Conservation (phyloP, 2,797 vertebrate species). For the Myotis findleyi region DNA sequence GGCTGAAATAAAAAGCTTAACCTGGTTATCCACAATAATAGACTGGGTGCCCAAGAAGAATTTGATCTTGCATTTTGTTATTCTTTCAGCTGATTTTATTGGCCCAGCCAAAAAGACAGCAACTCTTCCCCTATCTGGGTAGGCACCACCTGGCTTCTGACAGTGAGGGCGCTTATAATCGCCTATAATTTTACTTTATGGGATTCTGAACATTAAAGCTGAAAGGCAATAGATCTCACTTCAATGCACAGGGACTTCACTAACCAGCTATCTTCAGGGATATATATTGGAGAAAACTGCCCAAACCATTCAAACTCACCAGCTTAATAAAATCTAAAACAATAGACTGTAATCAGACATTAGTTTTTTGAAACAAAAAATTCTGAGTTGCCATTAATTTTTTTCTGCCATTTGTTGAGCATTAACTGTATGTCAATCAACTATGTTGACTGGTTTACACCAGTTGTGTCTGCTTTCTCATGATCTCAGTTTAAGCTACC, state of each 20-base stretch:
- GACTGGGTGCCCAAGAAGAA: neutral
- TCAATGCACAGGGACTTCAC: neutral
- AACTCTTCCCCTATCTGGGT: neutral
- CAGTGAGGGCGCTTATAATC: conserved; percentile 40
- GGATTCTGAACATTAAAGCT: neutral
- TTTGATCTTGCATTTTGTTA: neutral
- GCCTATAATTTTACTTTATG: conserved; percentile 58
- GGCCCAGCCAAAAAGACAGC: neutral
- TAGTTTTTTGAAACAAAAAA: neutral
- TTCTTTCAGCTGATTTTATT: conserved; percentile 8
- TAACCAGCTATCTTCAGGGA: neutral
- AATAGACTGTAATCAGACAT: neutral
- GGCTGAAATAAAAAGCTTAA: conserved; percentile 32
- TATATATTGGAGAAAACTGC: neutral
- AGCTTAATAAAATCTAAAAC: neutral
- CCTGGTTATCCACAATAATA: neutral
- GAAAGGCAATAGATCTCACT: neutral
- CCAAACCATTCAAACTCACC: neutral
- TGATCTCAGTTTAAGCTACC: neutral
- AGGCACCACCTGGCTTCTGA: conserved; percentile 55
- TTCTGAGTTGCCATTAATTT: neutral
- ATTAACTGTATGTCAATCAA: neutral
- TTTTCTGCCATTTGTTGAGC: neutral
- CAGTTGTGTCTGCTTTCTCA: neutral
- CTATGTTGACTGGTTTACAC: neutral